phyloP scores from a whole-genome alignment of 2,797 vertebrate species.

The Acrossocheilus fasciatus region DNA sequence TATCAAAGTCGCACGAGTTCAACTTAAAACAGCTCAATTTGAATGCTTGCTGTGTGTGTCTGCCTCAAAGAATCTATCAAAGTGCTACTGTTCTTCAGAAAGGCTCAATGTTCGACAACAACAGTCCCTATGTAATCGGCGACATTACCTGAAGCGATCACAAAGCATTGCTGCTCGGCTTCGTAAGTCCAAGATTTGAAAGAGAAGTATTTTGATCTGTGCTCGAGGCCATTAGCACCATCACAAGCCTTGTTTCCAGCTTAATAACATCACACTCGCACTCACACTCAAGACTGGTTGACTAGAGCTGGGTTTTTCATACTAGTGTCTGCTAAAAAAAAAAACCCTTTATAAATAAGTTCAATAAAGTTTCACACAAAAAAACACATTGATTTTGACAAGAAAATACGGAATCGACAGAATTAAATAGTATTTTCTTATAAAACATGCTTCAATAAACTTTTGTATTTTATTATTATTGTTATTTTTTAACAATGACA shows the following conservation, averaged over 20 bases:
- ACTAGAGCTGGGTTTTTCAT: background rate
- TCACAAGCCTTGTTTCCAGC: constrained; percentile 65
- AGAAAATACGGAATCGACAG: background rate
- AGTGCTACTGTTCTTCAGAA: constrained; percentile 57
- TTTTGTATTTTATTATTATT: background rate
- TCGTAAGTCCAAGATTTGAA: constrained; percentile 23
- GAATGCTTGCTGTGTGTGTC: constrained; percentile 51
- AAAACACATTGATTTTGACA: background rate
- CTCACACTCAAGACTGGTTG: background rate
- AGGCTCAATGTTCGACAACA: constrained; percentile 49
- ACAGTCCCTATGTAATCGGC: constrained; percentile 47
- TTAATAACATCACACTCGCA: background rate
- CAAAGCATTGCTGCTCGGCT: constrained; percentile 38
- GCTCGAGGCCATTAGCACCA: constrained; percentile 66
- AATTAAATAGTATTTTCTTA: background rate
- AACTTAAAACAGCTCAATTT: constrained; percentile 47
- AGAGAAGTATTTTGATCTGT: constrained; percentile 37
- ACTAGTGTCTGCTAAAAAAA: background rate
- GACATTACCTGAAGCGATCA: constrained; percentile 50
- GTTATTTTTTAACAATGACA: background rate
- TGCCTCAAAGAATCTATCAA: constrained; percentile 52
- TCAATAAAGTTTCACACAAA: background rate
- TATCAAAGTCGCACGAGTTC: constrained; percentile 60
- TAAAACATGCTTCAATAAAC: background rate
- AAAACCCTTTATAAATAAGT: background rate